Conservation (phyloP, 92 coral and sea anemone genomes). For the Plumapathes pennacea region DNA sequence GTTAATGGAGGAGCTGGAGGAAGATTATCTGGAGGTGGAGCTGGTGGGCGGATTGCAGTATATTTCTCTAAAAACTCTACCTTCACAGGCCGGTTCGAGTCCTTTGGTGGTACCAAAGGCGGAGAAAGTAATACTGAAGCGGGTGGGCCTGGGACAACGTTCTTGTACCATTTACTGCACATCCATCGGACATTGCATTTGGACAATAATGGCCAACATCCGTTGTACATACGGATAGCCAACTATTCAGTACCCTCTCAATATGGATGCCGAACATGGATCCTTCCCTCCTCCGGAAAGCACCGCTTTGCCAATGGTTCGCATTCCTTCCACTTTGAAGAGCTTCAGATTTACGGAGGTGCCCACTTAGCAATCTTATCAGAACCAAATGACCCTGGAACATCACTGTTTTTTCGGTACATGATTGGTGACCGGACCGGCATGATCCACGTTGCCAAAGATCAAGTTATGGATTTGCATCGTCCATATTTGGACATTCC, state of each 20-base stretch:
- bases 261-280: slow-evolving; percentile 90
- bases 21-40: slow-evolving; percentile 82
- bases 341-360: slow-evolving; percentile 89
- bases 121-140: slow-evolving; percentile 75
- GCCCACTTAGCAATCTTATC: slow-evolving; percentile 87
- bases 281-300: slow-evolving; percentile 82
- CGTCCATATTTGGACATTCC: slow-evolving; percentile 94
- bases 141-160: slow-evolving; percentile 96
- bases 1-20: slow-evolving; percentile 90
- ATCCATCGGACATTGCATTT: slow-evolving; percentile 86
- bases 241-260: slow-evolving; percentile 65
- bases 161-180: slow-evolving; percentile 84
- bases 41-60: slow-evolving; percentile 95
- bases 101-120: slow-evolving; percentile 91
- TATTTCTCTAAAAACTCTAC: slow-evolving; percentile 87
- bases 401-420: slow-evolving; percentile 76
- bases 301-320: slow-evolving; percentile 84
- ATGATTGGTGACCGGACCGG: slow-evolving; percentile 99
- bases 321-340: slow-evolving; percentile 92
- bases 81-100: slow-evolving; percentile 74
- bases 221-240: slow-evolving; percentile 46
- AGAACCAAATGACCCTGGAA: slow-evolving; percentile 59
- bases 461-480: slow-evolving; percentile 77
- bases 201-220: slow-evolving; percentile 90
- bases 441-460: slow-evolving; percentile 73